Evolutionary conservation across 2,888 invertebrate genomes (phyloP).

Genomic region (Acrobasis repandana): DNA sequence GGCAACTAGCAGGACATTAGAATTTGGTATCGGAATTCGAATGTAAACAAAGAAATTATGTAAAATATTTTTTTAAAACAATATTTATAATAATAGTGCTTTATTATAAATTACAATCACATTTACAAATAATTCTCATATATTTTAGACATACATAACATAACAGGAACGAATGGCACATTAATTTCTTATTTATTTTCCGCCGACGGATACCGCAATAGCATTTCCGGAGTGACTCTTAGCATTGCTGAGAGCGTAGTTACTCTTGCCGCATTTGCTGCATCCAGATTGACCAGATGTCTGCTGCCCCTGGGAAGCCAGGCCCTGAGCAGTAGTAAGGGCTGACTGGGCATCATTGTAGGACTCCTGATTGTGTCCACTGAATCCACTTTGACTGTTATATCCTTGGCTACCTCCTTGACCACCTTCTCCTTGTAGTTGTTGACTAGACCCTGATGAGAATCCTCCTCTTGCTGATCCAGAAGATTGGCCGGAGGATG

Average conservation of each 20-base stretch:
- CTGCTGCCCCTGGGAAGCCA: slow-evolving; percentile 61
- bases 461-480: not conserved
- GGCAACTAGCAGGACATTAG: no score
- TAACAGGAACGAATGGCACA: not conserved
- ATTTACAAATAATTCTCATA: not conserved
- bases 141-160: not conserved
- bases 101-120: no score
- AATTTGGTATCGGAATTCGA: no score
- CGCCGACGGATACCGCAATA: slow-evolving; percentile 68
- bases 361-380: slow-evolving; percentile 25
- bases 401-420: slow-evolving; percentile 12
- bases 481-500: not conserved
- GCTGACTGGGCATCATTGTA: slow-evolving; percentile 41
- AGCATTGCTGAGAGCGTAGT: slow-evolving; percentile 72
- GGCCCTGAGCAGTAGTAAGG: slow-evolving; percentile 55
- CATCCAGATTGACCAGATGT: slow-evolving; percentile 49
- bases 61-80: no score
- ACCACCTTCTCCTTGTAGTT: slow-evolving; percentile 1
- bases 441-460: not conserved
- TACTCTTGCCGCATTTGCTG: slow-evolving; percentile 63
- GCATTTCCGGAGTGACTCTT: slow-evolving; percentile 66
- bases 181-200: slow-evolving; percentile 40
- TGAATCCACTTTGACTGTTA: slow-evolving; percentile 22
- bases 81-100: no score
- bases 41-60: no score